Base-by-base conservation (phyloP, 1,140 invertebrate species). In the Drosophila sechellia region DNA sequence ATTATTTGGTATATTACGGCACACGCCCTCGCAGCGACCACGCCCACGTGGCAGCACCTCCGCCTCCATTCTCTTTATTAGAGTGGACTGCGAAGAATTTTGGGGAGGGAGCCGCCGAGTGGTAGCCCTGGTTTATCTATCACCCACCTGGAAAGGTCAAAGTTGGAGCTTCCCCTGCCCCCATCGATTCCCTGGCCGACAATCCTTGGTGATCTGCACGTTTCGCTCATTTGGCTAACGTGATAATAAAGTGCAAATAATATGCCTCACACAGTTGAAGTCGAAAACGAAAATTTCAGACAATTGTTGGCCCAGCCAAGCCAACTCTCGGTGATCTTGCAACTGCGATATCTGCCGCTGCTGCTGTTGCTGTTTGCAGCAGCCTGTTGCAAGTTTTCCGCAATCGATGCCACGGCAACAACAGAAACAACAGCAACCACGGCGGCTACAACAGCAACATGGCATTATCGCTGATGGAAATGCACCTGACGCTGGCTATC, bases 171-270 rank as follows among this genome's bases (percentile, higher is more conserved):
- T 43, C n/a, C 42, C 17, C 37, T n/a, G 20, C 54, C 8, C 22
- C 37, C 31, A 12, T 34, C 1, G 48, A 45, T 5, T 6, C 31
- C 25, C 49, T 11, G 10, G 6, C 25, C 55, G 42, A 17, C 42
- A 60, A 40, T 74, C 37, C 70, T 40, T 34, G 55, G 72, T 69
- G 75, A 72, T 66, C 74, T 87, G 83, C 86, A 86, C 86, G 80
- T 90, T 91, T 91, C 79, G 72, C 84, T 91, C 79, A 91, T 90
- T 91, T 81, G 70, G 72, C 86, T 91, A 91, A 91, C 90, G 90
- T 91, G 90, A 91, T 91, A 91, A 91, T 91, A 91, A 91, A 91
- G 90, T 91, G 90, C 90, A 91, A 91, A 91, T 91, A 91, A 91
- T 91, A 91, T 81, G 81, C 69, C 84, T 81, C 54, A 81, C 83